Evolutionary conservation across 1,140 invertebrate genomes (phyloP), one percentile per base, ranked within the genome.

Genomic region (Drosophila murphyi): DNA sequence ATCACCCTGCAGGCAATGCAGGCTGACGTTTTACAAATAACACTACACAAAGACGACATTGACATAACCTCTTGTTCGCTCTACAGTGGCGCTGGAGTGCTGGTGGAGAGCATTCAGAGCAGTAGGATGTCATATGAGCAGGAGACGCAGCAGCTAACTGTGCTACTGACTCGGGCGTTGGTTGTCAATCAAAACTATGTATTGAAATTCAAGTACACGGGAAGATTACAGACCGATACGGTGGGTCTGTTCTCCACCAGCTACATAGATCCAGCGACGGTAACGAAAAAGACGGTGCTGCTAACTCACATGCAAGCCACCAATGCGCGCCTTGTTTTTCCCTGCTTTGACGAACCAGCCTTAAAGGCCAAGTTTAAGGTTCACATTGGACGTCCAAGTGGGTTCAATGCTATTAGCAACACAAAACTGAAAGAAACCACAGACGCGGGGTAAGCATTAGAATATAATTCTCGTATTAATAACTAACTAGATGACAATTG

Each of bases 321-420:
- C 1, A 95, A 96, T 86, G 97, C 97, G 1, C 94, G 97, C 60
- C 94, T 95, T 51, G 96, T 97, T 0, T 98, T 98, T 82, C 97
- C 97, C 0, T 98, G 97, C 90, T 97, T 97, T 90, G 97, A 98
- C 91, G 97, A 98, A 81, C 97, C 97, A 0, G 94, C 95, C 1
- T 94, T 97, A 55, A 98, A 98, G 91, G 96, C 97, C 3, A 94
- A 93, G 1, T 98, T 97, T 81, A 94, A 92, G 28, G 86, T 97
- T 2, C 94, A 94, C 0, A 88, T 97, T 2, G 94, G 95, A 0
- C 94, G 93, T 43, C 94, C 94, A 2, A 75, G 51, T 1, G 81
- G 93, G 4, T 94, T 95, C 68, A 92, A 77, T 2, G 94, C 93
- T 0, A 93, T 95, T 2, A 94, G 93, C 4, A 96, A 96, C 43